A percentile compares a stretch with the other conserved stretches of the same genome.
These are phyloP conservation scores for Panagrolaimus sp. DNA, from an alignment of 1,140 invertebrate genomes.

Conservation along the genomic window DNA sequence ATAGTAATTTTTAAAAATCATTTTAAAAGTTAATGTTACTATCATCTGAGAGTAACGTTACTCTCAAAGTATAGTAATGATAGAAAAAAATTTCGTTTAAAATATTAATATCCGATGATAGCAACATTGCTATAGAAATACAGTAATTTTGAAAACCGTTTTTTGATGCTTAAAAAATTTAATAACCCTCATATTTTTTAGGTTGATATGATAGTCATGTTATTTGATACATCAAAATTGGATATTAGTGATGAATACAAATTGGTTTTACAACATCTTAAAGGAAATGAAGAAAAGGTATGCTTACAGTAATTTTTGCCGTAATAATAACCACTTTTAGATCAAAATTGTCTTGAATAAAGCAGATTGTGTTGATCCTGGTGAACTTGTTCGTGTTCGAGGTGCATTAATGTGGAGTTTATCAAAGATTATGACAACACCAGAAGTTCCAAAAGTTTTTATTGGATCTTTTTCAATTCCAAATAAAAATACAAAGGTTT, in stretches of 20 bases:
- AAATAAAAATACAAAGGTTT: constrained; percentile 22
- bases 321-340: not conserved
- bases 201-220: constrained; percentile 62
- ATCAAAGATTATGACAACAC: constrained; percentile 29
- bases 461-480: constrained; percentile 32
- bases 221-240: constrained; percentile 64
- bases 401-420: constrained; percentile 63
- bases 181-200: not conserved
- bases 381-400: constrained; percentile 28
- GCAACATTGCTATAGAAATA: no score
- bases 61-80: no score
- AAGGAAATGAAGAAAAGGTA: constrained; percentile 48
- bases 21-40: no score
- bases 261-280: constrained; percentile 60
- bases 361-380: constrained; percentile 32
- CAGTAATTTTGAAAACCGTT: no score
- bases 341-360: constrained; percentile 37
- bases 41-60: no score
- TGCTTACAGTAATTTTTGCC: not conserved
- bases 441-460: constrained; percentile 36
- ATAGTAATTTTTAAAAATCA: no score
- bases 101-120: no score
- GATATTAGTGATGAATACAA: constrained; percentile 64
- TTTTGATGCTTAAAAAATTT: no score
- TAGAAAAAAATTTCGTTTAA: no score